phyloP scores from a whole-genome alignment of 2,888 invertebrate genomes.

The Sepioteuthis lessoniana region DNA sequence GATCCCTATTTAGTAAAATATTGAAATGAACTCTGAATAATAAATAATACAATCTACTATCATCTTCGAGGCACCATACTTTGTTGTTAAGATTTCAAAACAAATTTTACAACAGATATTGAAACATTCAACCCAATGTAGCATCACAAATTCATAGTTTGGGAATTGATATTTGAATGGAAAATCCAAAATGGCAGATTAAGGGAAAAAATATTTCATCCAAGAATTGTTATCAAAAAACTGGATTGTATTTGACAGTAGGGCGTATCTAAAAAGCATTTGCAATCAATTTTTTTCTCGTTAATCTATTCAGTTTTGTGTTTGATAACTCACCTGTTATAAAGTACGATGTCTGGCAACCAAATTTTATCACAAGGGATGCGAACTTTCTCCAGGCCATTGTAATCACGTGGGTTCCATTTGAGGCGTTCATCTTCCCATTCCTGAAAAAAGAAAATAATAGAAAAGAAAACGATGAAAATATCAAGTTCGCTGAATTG shows the following conservation, averaged over 20 bases:
- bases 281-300: neutral
- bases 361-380: slow-evolving; percentile 82
- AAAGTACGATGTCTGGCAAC: slow-evolving; percentile 78
- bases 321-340: slow-evolving; percentile 79
- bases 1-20: neutral
- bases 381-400: slow-evolving; percentile 80
- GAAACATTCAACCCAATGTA: neutral
- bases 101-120: neutral
- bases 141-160: neutral
- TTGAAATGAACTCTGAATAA: neutral
- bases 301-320: neutral
- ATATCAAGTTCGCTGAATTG: neutral
- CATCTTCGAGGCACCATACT: neutral
- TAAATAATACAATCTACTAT: neutral
- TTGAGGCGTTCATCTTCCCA: slow-evolving; percentile 83
- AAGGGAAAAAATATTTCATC: neutral
- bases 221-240: neutral
- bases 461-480: neutral
- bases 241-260: neutral
- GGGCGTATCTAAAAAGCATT: too few relatives aligned
- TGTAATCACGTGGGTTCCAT: slow-evolving; percentile 83
- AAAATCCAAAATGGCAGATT: neutral
- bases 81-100: neutral
- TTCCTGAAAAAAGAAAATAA: slow-evolving; percentile 73
- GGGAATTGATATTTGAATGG: neutral